These are phyloP conservation scores for Esox masquinongy DNA, from an alignment of 2,797 vertebrate species.

Conservation along the genomic window DNA sequence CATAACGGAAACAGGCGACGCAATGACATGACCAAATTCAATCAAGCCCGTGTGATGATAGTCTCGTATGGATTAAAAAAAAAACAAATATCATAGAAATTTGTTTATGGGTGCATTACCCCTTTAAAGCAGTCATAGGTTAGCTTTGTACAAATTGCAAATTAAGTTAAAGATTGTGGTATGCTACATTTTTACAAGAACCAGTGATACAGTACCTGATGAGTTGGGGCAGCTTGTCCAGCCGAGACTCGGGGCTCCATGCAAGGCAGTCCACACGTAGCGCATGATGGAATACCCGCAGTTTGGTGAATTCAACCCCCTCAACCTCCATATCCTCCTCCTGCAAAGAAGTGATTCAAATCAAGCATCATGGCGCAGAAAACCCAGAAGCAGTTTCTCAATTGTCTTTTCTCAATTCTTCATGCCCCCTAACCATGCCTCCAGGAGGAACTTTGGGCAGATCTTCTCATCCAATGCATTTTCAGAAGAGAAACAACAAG, in stretches of 20 bases:
- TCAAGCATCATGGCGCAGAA: neutral
- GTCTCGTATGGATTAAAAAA: too few relatives aligned
- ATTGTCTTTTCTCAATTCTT: neutral
- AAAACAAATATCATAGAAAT: too few relatives aligned
- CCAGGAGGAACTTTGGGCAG: neutral
- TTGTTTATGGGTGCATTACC: too few relatives aligned
- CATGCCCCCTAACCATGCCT: neutral
- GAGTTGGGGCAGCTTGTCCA: slow-evolving; percentile 82
- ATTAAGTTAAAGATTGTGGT: too few relatives aligned
- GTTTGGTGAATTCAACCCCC: slow-evolving; percentile 85
- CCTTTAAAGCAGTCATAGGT: too few relatives aligned
- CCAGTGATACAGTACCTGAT: slow-evolving; percentile 79
- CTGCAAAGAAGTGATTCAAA: slow-evolving; percentile 60
- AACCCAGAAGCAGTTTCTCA: neutral
- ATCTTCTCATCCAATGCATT: neutral
- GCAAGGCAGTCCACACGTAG: slow-evolving; percentile 86
- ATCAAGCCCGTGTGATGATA: too few relatives aligned
- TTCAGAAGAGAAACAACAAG: neutral
- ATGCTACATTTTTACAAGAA: too few relatives aligned
- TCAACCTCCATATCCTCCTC: slow-evolving; percentile 89
- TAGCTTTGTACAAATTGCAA: too few relatives aligned
- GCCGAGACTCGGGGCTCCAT: slow-evolving; percentile 92
- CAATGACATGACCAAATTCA: too few relatives aligned
- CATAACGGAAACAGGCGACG: too few relatives aligned
- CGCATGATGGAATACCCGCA: slow-evolving; percentile 87